Evolutionary conservation across 2,113 vertebrate genomes (phyloP), one percentile per base, ranked within the genome.

Genomic region (Butastur rufipennis): DNA sequence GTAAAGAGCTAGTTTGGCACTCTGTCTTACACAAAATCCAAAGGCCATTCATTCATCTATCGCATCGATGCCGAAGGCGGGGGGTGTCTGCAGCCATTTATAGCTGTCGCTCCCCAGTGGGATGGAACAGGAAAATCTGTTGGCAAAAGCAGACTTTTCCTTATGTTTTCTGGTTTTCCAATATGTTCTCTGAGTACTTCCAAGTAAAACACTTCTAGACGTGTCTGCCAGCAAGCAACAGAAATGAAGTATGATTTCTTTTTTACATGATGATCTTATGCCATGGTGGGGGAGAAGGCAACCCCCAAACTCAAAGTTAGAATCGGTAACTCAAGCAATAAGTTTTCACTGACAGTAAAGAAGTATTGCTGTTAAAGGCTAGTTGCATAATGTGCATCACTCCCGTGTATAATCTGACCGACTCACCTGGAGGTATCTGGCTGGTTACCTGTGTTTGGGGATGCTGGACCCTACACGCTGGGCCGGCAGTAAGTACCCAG

Each of bases 11-110:
- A 3, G 79, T 74, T 43, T 63, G 82, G 58, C 81, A 32, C 62
- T 20, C 6, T 2, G 26, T n/a, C n/a, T 58, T n/a, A 5, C 11
- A 40, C 47, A 38, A 22, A 36, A 29, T 66, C 65, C 36, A 0
- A 6, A 71, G 32, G 47, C 6, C 40, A 8, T 9, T 29, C 73
- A 6, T 50, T 40, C 61, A 5, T 31, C 58, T 62, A 7, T 5
- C 2, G 1, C 63, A 4, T 5, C 1, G 3, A 27, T 10, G 71
- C 82, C 0, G 1, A 43, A 59, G 77, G n/a, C 0, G 3, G 45
- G 45, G 36, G 2, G 12, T 20, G 32, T 13, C 79, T 7, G 13
- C 48, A 82, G 34, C 65, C 59, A 7, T 52, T 58, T 58, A 13
- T 40, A 68, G 43, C 59, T 13, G 4, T 25, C 0, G 0, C 63